Evolutionary conservation across 2,797 vertebrate genomes (phyloP).

Genomic region (Hephaestus fuliginosus): DNA sequence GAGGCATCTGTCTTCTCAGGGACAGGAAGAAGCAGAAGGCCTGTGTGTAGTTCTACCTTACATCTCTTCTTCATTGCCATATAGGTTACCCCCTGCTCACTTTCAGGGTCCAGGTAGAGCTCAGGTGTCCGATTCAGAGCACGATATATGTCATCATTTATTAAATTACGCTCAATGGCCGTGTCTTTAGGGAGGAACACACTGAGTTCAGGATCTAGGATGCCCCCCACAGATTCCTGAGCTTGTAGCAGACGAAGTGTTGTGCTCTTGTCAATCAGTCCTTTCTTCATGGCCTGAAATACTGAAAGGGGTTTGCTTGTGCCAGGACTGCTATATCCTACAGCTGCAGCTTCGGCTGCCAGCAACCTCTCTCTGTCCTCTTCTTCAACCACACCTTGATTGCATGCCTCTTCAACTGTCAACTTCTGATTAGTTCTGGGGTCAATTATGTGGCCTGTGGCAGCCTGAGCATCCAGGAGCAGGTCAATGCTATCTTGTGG

Average conservation of each 20-base stretch:
- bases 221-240: conserved; percentile 90
- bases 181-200: conserved; percentile 83
- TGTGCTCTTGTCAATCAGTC: conserved; percentile 92
- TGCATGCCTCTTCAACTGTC: conserved; percentile 78
- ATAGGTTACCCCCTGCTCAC: conserved; percentile 88
- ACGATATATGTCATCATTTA: conserved; percentile 78
- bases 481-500: conserved; percentile 84
- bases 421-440: conserved; percentile 88
- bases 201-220: conserved; percentile 77
- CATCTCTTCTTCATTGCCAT: conserved; percentile 75
- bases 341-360: conserved; percentile 78
- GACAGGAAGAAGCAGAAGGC: conserved; percentile 87
- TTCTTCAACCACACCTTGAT: conserved; percentile 75
- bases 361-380: conserved; percentile 80
- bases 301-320: conserved; percentile 87
- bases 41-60: conserved; percentile 88
- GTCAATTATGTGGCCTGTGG: conserved; percentile 93
- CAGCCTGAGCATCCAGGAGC: conserved; percentile 91
- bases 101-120: conserved; percentile 79
- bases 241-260: conserved; percentile 93
- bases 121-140: conserved; percentile 71
- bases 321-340: conserved; percentile 66
- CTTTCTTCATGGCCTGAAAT: conserved; percentile 95
- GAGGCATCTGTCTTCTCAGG: conserved; percentile 64
- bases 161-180: conserved; percentile 83